Conservation (phyloP, 2,113 vertebrate species). For the Miniopterus natalensis region DNA sequence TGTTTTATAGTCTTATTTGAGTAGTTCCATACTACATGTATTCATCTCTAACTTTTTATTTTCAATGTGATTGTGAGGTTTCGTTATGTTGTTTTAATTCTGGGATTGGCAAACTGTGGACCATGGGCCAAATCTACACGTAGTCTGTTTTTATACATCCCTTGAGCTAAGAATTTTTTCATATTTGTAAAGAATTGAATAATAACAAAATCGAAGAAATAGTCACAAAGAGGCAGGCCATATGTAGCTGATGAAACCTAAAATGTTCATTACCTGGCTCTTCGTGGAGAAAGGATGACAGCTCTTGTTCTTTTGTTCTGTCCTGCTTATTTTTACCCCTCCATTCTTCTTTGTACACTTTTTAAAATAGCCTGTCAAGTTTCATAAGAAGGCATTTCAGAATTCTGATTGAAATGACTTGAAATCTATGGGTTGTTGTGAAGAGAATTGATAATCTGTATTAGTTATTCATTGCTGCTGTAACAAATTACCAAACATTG, state of each 20-base stretch:
- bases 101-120: neutral
- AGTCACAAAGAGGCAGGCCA: neutral
- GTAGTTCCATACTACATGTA: neutral
- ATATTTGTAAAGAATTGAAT: constrained; percentile 14
- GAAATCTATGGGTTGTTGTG: neutral
- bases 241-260: neutral
- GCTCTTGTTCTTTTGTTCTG: neutral
- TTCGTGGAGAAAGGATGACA: neutral
- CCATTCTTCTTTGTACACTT: neutral
- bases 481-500: neutral
- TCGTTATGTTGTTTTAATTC: constrained; percentile 25
- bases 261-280: neutral
- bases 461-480: neutral
- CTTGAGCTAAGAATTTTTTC: constrained; percentile 42
- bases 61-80: neutral
- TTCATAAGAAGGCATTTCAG: neutral
- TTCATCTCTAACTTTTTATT: neutral
- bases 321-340: neutral
- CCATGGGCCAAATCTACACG: neutral
- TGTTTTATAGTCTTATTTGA: neutral
- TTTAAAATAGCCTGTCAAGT: neutral
- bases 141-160: neutral
- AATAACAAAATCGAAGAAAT: constrained; percentile 49
- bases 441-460: neutral
- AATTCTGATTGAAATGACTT: constrained; percentile 26